A percentile compares a stretch with the other conserved stretches of the same genome.
Evolutionary conservation across 2,888 invertebrate species (phyloP).

Genomic region (Spatulosminthurus flaviceps): DNA sequence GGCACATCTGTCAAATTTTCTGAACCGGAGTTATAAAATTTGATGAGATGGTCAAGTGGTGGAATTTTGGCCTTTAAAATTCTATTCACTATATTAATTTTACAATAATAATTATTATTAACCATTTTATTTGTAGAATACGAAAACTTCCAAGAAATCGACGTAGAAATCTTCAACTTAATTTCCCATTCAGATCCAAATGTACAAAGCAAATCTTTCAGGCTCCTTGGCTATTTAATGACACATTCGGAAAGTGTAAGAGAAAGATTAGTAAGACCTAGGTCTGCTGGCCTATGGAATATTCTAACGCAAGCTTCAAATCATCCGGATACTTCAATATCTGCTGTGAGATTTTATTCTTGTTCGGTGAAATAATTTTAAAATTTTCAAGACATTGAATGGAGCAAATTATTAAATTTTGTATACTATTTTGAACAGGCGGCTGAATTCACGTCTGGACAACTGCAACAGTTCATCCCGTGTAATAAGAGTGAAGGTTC

Average conservation of each 20-base stretch:
- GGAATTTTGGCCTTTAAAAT: too few relatives aligned
- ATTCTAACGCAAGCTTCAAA: conserved; percentile 49
- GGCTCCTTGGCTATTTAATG: conserved; percentile 56
- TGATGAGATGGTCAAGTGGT: not conserved
- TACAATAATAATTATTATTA: not conserved
- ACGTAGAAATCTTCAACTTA: conserved; percentile 60
- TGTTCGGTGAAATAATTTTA: not conserved
- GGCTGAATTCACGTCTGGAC: conserved; percentile 48
- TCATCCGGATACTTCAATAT: conserved; percentile 46
- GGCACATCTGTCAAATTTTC: too few relatives aligned
- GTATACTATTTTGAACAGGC: conserved; percentile 51
- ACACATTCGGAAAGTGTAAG: conserved; percentile 52
- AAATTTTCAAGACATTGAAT: not conserved
- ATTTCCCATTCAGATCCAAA: conserved; percentile 65
- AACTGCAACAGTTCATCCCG: conserved; percentile 35
- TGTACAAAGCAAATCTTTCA: conserved; percentile 72
- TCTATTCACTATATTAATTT: not conserved
- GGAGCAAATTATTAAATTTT: not conserved
- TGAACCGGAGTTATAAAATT: not conserved
- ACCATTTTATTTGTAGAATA: conserved; percentile 15
- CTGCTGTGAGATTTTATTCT: conserved; percentile 39
- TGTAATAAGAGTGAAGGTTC: conserved; percentile 19
- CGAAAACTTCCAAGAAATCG: conserved; percentile 26
- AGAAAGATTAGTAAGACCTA: conserved; percentile 50
- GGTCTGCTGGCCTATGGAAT: conserved; percentile 51